Conservation (phyloP, 2,797 vertebrate species). For the Malacoraja senta region DNA sequence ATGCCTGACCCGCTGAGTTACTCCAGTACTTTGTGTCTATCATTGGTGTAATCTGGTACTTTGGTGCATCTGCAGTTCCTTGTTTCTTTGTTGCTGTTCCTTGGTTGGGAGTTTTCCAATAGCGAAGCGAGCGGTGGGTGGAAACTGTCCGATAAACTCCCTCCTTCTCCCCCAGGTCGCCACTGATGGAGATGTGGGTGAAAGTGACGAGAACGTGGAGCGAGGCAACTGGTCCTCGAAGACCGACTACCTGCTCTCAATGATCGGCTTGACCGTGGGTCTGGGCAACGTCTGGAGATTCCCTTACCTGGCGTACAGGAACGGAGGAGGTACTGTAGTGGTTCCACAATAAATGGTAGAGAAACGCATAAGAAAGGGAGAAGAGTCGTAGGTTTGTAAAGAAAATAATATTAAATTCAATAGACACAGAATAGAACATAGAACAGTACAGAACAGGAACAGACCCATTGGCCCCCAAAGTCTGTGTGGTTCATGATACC, state of each 20-base stretch:
- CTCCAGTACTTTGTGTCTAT: too few relatives aligned
- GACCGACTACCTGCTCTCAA: constrained; percentile 49
- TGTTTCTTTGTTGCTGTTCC: too few relatives aligned
- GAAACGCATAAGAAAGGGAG: background rate
- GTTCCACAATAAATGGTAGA: background rate
- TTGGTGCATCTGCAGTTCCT: too few relatives aligned
- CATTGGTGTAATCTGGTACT: too few relatives aligned
- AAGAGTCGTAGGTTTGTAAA: background rate
- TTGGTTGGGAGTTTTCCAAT: background rate
- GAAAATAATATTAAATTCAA: background rate
- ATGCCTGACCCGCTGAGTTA: too few relatives aligned
- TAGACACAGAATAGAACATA: too few relatives aligned
- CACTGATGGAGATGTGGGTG: background rate
- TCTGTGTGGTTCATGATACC: too few relatives aligned
- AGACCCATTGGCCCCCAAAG: too few relatives aligned
- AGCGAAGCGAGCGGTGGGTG: too few relatives aligned
- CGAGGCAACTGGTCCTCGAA: constrained; percentile 28
- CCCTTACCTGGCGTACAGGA: constrained; percentile 67
- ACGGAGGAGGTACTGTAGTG: constrained; percentile 61
- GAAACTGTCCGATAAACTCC: background rate
- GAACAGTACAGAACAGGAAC: too few relatives aligned
- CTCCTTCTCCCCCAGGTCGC: background rate
- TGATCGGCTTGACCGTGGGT: constrained; percentile 63
- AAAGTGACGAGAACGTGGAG: background rate
- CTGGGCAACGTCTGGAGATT: constrained; percentile 69